phyloP scores from a whole-genome alignment of 2,113 vertebrate genomes.

The Anguilla rostrata region DNA sequence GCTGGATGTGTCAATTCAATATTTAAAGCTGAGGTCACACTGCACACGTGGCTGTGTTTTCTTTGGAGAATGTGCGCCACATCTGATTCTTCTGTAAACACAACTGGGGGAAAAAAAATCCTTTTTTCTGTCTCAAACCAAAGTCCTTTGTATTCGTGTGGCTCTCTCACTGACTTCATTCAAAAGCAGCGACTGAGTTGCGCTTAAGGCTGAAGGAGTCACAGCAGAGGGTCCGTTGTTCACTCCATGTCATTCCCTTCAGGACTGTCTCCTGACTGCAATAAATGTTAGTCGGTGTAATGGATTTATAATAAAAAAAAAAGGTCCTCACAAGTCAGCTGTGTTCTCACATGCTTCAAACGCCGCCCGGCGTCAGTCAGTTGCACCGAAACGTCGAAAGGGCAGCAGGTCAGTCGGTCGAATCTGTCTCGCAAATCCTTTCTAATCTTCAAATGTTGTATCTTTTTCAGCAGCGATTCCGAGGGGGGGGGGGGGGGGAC shows the following conservation, averaged over 20 bases:
- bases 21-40: conserved; percentile 50
- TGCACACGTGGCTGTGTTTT: conserved; percentile 42
- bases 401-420: neutral
- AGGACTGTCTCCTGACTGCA: neutral
- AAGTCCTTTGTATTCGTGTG: neutral
- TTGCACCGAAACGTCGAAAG: neutral
- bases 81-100: neutral
- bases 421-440: conserved; percentile 4
- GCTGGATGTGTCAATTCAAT: conserved; percentile 16
- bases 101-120: neutral
- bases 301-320: neutral
- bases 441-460: conserved; percentile 1
- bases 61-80: neutral
- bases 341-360: neutral
- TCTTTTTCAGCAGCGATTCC: conserved; percentile 16
- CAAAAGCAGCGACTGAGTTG: neutral
- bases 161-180: neutral
- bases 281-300: neutral
- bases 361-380: neutral
- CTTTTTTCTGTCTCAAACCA: neutral
- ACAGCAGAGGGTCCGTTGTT: neutral
- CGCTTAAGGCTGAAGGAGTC: neutral
- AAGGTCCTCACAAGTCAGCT: neutral
- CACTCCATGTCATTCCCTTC: neutral
- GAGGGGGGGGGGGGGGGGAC: neutral